phyloP scores from a whole-genome alignment of 1,140 invertebrate species.

The Drosophila mayri region DNA sequence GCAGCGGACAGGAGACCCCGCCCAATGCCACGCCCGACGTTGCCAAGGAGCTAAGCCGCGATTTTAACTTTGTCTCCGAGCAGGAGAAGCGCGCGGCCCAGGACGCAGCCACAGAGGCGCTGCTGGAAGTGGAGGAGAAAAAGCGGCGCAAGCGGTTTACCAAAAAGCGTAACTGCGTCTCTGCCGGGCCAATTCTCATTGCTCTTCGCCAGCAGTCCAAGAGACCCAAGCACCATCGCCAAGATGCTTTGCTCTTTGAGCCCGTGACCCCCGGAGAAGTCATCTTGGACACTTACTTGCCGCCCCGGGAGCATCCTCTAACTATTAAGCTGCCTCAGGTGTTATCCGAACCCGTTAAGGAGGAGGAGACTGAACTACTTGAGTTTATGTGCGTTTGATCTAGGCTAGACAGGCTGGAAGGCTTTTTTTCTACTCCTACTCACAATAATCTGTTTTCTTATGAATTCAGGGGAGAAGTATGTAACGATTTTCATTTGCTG shows the following conservation, averaged over 20 bases:
- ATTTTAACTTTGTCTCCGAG: slow-evolving; percentile 75
- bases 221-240: slow-evolving; percentile 43
- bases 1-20: neutral
- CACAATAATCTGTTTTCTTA: neutral
- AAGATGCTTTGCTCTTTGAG: slow-evolving; percentile 46
- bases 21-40: slow-evolving; percentile 17
- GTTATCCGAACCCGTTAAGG: slow-evolving; percentile 4
- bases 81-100: slow-evolving; percentile 69
- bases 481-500: too few relatives aligned
- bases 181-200: slow-evolving; percentile 79
- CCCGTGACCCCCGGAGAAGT: slow-evolving; percentile 52
- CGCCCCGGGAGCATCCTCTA: slow-evolving; percentile 62
- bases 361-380: slow-evolving; percentile 41
- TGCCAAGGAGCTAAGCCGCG: slow-evolving; percentile 66
- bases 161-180: slow-evolving; percentile 79
- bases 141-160: slow-evolving; percentile 76
- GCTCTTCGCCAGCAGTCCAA: slow-evolving; percentile 63
- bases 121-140: slow-evolving; percentile 82
- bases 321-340: slow-evolving; percentile 48
- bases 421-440: neutral
- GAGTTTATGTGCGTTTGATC: slow-evolving; percentile 66
- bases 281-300: slow-evolving; percentile 53
- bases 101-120: slow-evolving; percentile 66
- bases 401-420: neutral
- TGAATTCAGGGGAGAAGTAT: neutral